Percentiles rank a stretch among this genome's conserved stretches.
Conservation (phyloP, 2,113 vertebrate species). For the human region DNA sequence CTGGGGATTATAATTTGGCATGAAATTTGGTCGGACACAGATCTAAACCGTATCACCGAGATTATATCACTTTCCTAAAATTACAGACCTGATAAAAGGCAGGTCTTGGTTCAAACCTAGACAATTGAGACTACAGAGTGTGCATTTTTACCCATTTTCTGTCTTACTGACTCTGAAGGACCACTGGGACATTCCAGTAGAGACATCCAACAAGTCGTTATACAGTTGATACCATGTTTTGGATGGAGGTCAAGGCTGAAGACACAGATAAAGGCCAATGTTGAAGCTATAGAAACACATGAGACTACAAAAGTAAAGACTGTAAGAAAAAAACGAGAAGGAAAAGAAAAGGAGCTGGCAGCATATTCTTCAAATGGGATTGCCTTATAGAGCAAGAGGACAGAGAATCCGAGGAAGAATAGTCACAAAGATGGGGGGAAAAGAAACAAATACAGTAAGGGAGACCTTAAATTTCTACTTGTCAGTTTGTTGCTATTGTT, state of each 20-base stretch:
- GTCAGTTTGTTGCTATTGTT: background rate
- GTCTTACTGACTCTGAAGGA: background rate
- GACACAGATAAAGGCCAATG: background rate
- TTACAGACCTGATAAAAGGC: background rate
- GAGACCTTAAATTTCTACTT: fast-evolving
- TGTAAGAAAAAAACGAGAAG: fast-evolving
- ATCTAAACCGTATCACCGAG: background rate
- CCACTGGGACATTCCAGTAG: background rate
- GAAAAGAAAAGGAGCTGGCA: background rate
- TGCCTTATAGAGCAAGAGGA: background rate
- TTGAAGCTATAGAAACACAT: background rate
- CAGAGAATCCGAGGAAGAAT: too few species aligned
- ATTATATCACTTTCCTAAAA: background rate
- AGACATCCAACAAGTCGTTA: background rate
- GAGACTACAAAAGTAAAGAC: background rate
- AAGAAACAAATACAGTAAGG: fast-evolving
- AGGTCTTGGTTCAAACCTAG: background rate
- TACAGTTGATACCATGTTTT: background rate
- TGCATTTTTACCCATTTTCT: background rate
- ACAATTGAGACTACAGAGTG: background rate
- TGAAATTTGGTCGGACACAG: too few species aligned
- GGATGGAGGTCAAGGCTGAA: background rate
- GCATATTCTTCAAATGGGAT: background rate
- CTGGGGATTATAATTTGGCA: too few species aligned
- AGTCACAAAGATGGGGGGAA: background rate